A percentile compares a stretch with the other conserved stretches of the same genome.
phyloP scores from a whole-genome alignment of 2,797 vertebrate species.

The Trachops cirrhosus region DNA sequence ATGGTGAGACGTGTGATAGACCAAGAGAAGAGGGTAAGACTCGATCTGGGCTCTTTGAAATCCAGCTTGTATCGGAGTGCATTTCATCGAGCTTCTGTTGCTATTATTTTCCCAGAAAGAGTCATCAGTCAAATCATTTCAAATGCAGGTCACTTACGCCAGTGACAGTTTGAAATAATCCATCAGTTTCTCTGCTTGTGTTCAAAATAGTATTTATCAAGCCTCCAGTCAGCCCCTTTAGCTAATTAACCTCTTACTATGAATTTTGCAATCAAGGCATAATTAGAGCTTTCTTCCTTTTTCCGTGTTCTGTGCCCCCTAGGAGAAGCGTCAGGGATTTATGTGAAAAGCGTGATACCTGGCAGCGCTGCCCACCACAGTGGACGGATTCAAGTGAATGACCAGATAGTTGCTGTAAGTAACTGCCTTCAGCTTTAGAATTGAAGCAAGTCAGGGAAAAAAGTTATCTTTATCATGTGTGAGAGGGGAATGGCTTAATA shows the following conservation, averaged over 20 bases:
- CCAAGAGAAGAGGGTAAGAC: background rate
- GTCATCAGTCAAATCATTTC: constrained; percentile 52
- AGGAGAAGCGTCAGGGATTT: constrained; percentile 93
- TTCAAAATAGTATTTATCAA: constrained; percentile 67
- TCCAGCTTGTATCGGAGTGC: background rate
- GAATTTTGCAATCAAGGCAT: constrained; percentile 64
- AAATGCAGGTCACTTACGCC: constrained; percentile 49
- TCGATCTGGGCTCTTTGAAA: background rate
- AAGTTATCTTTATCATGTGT: background rate
- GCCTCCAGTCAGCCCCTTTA: constrained; percentile 51
- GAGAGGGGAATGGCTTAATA: background rate
- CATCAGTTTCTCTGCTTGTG: constrained; percentile 63
- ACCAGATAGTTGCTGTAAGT: constrained; percentile 94
- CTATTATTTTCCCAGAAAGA: constrained; percentile 58
- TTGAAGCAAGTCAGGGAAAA: background rate
- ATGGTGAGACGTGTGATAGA: background rate
- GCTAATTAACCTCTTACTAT: constrained; percentile 66
- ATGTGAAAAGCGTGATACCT: constrained; percentile 93
- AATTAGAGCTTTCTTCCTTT: constrained; percentile 61
- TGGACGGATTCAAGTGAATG: constrained; percentile 91
- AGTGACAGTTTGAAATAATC: constrained; percentile 66
- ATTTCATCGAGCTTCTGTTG: constrained; percentile 20
- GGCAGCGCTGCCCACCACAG: constrained; percentile 94
- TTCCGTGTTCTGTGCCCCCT: constrained; percentile 37
- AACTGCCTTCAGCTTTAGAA: background rate